Conservation (phyloP, 2,888 invertebrate genomes). For the Rhabditoides inermis region DNA sequence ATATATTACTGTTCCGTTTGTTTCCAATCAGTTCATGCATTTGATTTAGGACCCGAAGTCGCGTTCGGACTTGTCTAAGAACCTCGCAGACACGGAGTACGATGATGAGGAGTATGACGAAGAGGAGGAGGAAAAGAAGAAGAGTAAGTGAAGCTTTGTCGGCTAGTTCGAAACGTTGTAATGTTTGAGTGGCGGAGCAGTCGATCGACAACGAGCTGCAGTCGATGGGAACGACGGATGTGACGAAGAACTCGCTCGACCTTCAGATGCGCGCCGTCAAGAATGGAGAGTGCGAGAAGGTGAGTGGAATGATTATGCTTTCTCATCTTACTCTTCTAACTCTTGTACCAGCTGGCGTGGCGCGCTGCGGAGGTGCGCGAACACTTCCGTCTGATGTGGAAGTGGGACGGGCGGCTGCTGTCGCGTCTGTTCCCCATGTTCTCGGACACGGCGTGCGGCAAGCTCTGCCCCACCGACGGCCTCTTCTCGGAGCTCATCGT, state of each 20-base stretch:
- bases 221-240: slow-evolving; percentile 3
- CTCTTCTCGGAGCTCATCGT: slow-evolving; percentile 77
- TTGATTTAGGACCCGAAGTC: no score
- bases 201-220: slow-evolving; percentile 5
- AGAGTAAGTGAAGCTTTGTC: background rate
- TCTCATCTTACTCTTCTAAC: background rate
- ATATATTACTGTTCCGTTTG: no score
- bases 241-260: slow-evolving; percentile 19
- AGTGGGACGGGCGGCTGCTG: slow-evolving; percentile 62
- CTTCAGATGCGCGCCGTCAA: slow-evolving; percentile 39
- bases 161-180: background rate
- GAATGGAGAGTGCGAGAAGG: slow-evolving; percentile 37
- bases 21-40: no score
- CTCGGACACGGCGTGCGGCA: slow-evolving; percentile 7
- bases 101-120: slow-evolving; percentile 12
- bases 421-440: slow-evolving; percentile 45
- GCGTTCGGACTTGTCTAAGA: slow-evolving; percentile 7
- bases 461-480: slow-evolving; percentile 59
- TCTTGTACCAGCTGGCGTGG: slow-evolving; percentile 22
- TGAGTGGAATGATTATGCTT: slow-evolving; percentile 2
- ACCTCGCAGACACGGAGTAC: background rate
- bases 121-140: slow-evolving; percentile 14
- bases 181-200: slow-evolving; percentile 1
- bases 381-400: slow-evolving; percentile 68
- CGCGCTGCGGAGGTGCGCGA: slow-evolving; percentile 53